Percentiles rank a stretch among this genome's conserved stretches.
Conservation (phyloP, 2,888 invertebrate species). For the Tipula confusa region DNA sequence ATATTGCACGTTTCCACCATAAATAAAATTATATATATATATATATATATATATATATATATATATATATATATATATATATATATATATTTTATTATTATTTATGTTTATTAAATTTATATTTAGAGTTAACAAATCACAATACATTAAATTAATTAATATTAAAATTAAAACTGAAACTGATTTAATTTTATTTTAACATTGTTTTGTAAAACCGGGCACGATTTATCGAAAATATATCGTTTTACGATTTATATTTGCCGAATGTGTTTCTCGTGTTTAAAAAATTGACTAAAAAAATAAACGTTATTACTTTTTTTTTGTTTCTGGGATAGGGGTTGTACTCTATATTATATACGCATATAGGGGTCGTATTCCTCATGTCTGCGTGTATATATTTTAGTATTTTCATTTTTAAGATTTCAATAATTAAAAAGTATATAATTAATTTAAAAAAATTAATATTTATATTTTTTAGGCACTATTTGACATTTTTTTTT, state of each 20-base stretch:
- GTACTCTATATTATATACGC: neutral
- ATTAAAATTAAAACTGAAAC: neutral
- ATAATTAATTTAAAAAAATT: neutral
- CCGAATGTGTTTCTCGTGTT: neutral
- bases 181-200: neutral
- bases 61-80: neutral
- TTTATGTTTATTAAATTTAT: neutral
- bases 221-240: neutral
- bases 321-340: neutral
- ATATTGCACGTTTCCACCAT: neutral
- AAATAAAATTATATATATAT: neutral
- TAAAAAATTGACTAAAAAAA: neutral
- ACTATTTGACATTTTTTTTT: constrained; percentile 26
- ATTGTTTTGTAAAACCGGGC: neutral
- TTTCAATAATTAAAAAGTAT: neutral
- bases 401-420: neutral
- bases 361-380: neutral
- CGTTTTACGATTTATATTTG: constrained; percentile 8
- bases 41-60: no score
- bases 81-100: neutral
- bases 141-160: neutral
- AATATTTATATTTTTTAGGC: constrained; percentile 26
- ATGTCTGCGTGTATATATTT: neutral
- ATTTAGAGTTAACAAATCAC: constrained; percentile 15
- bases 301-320: neutral